Base-by-base conservation (phyloP, 1,140 invertebrate genomes). In the Neelides sp. region DNA sequence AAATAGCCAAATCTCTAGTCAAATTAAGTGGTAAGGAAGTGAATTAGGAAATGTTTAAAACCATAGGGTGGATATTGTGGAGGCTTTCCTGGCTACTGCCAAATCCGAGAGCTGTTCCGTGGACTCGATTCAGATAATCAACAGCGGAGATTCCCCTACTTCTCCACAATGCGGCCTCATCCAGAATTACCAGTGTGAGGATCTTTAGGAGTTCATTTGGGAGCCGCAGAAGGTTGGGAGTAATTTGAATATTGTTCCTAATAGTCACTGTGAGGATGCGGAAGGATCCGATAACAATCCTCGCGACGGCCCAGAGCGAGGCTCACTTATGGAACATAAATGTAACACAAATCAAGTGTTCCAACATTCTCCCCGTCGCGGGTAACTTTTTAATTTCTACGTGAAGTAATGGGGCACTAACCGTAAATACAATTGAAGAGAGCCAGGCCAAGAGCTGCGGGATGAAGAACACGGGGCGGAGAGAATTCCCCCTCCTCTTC, bases 61-160 rank as follows among this genome's bases (percentile, higher is more conserved):
- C n/a, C n/a, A 17, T 35, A 48, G 55, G 24, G 20, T 66, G 10
- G 64, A 66, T 48, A 66, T 63, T 48, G 45, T 58, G 28, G 63
- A 62, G 26, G 63, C 64, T 15, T 55, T 63, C 22, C 47, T 68
- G 12, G 65, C 63, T 2, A 45, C 64, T 27, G 66, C 62, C 51
- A 49, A 62, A 17, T 61, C 57, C 13, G 66, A 66, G 3, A 57
- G 64, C 22, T 68, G 67, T 44, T 63, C 65, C 26, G 63, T 63
- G 12, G 67, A 68, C 45, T 64, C 67, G 45, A 45, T 68, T 3
- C 64, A 63, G 45, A 65, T 68, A 36, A 44, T 68, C 1, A 68
- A 67, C 52, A 65, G 62, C n/a, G 54, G 58, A 1, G 67, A 68
- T 46, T 63, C 62, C 2, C 66, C 66, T 0, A 66, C 66, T 4